A percentile compares a stretch with the other conserved stretches of the same genome.
Evolutionary conservation across 1,140 invertebrate genomes (phyloP).

Genomic region (Meloidogyne exigua): DNA sequence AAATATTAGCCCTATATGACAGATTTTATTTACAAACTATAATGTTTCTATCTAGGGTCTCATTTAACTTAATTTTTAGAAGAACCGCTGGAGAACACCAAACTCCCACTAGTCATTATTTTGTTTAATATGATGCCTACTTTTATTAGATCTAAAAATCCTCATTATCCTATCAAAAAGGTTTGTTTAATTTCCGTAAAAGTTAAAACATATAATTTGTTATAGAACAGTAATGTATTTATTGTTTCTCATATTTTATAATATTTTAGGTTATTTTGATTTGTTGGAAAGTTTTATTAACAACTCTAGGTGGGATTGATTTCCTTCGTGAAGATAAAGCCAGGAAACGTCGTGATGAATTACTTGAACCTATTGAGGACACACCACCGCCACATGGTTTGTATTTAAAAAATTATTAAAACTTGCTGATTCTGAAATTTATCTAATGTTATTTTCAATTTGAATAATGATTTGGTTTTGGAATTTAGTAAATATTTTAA

Average conservation of each 20-base stretch:
- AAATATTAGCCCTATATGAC: too few relatives aligned
- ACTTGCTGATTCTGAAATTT: too few relatives aligned
- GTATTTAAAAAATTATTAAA: too few relatives aligned
- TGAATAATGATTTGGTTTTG: too few relatives aligned
- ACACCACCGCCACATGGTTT: too few relatives aligned
- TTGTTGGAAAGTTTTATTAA: conserved; percentile 57
- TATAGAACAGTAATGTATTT: background rate
- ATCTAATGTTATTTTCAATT: too few relatives aligned
- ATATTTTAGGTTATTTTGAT: conserved; percentile 49
- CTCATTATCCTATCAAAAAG: conserved; percentile 62
- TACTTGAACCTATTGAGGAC: conserved; percentile 52
- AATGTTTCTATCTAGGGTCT: too few relatives aligned
- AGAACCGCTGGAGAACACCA: conserved; percentile 52
- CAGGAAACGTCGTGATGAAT: conserved; percentile 37
- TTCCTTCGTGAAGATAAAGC: conserved; percentile 43
- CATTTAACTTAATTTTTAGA: conserved; percentile 51
- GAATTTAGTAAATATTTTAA: background rate
- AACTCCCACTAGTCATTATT: conserved; percentile 50
- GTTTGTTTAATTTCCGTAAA: conserved; percentile 16
- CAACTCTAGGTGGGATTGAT: conserved; percentile 53
- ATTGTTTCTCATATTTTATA: too few relatives aligned
- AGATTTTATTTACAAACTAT: too few relatives aligned
- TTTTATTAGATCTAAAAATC: conserved; percentile 52
- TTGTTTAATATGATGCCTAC: conserved; percentile 61
- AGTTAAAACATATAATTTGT: background rate